phyloP scores from a whole-genome alignment of 2,797 vertebrate genomes.

The Pseudochirops corinnae region DNA sequence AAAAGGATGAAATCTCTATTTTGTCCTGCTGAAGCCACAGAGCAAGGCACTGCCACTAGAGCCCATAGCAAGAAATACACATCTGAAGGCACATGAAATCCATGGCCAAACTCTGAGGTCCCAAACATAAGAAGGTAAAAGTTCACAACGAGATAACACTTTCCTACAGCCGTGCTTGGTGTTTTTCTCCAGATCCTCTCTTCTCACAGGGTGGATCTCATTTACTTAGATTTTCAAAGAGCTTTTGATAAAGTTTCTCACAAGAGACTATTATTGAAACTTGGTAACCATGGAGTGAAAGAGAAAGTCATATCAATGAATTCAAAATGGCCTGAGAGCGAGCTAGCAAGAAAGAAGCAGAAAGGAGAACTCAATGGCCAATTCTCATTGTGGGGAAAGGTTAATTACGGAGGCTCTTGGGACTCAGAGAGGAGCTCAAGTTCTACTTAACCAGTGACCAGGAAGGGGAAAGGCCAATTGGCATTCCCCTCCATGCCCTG shows the following conservation, averaged over 20 bases:
- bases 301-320: conserved; percentile 74
- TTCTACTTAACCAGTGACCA: conserved; percentile 62
- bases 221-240: conserved; percentile 76
- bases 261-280: conserved; percentile 77
- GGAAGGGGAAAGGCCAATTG: conserved; percentile 23
- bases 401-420: conserved; percentile 64
- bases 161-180: conserved; percentile 24
- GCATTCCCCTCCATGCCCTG: neutral
- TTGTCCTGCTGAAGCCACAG: conserved; percentile 6
- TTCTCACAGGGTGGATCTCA: conserved; percentile 73
- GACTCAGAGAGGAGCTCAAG: conserved; percentile 40
- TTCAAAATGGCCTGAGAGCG: conserved; percentile 65
- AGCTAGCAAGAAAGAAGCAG: conserved; percentile 60
- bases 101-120: conserved; percentile 20
- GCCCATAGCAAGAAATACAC: conserved; percentile 47
- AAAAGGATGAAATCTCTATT: conserved; percentile 44
- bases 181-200: conserved; percentile 65
- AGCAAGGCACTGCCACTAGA: conserved; percentile 28
- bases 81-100: conserved; percentile 24
- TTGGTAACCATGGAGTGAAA: conserved; percentile 73
- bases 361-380: conserved; percentile 67
- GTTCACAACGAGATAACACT: conserved; percentile 53
- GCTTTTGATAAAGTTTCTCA: conserved; percentile 77
- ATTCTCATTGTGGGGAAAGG: conserved; percentile 70
- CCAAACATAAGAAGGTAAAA: conserved; percentile 29